phyloP scores from a whole-genome alignment of 37 sponge, comb jelly and placozoan species.

The Eunapius fragilis region DNA sequence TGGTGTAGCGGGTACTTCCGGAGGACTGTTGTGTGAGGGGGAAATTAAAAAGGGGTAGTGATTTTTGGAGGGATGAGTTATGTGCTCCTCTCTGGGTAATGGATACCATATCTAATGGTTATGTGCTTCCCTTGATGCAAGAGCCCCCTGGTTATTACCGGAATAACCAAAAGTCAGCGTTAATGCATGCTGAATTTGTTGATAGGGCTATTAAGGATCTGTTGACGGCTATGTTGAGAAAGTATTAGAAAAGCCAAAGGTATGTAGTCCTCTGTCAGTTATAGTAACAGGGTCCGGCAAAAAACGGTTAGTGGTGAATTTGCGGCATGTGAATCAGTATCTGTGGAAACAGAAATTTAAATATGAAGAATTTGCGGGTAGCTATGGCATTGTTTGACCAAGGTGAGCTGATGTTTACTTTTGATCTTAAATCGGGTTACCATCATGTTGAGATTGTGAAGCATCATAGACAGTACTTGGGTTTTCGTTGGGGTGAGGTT shows the following conservation, averaged over 20 bases:
- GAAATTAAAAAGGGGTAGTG: background rate
- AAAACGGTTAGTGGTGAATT: conserved; percentile 30
- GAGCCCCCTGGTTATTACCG: background rate
- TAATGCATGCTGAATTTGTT: conserved; percentile 13
- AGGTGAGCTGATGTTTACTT: conserved; percentile 27
- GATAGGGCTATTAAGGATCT: conserved; percentile 9
- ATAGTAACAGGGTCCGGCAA: conserved; percentile 15
- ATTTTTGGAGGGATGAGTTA: conserved; percentile 27
- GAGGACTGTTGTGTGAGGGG: conserved; percentile 8
- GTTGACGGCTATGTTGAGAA: background rate
- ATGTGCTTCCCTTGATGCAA: conserved; percentile 12
- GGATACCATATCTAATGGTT: conserved; percentile 7
- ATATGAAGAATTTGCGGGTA: conserved; percentile 39
- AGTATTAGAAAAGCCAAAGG: conserved; percentile 2
- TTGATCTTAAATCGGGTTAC: conserved; percentile 42
- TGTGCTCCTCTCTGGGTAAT: conserved; percentile 5
- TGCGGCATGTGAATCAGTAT: conserved; percentile 16
- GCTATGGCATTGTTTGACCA: conserved; percentile 6
- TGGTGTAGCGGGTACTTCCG: background rate
- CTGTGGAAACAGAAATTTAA: conserved; percentile 36
- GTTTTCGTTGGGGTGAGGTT: conserved; percentile 22
- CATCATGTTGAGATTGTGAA: conserved; percentile 31
- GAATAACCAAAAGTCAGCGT: conserved; percentile 5
- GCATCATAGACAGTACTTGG: conserved; percentile 21
- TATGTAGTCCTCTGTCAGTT: conserved; percentile 53